These are phyloP conservation scores for Nemopilema nomurai DNA, from an alignment of 30 jellyfish, hydroid and myxozoan genomes.

Conservation along the genomic window DNA sequence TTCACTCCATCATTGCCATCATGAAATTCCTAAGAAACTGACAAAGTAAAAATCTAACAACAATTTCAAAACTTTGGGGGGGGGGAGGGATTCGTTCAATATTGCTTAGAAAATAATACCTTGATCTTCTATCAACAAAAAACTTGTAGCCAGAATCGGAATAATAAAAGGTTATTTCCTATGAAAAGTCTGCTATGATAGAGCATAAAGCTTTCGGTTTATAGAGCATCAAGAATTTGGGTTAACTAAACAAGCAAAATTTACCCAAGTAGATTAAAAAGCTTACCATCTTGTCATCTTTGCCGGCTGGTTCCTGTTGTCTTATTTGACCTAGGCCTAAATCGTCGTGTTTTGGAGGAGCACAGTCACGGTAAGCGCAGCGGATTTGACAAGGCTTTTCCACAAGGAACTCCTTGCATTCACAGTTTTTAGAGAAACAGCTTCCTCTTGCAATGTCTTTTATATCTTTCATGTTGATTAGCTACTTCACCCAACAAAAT, in stretches of 20 bases:
- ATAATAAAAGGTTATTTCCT: too few species aligned
- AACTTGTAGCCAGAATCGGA: too few species aligned
- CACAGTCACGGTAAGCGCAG: constrained; percentile 7
- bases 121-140: background rate
- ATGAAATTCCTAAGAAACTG: too few species aligned
- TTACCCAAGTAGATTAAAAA: background rate
- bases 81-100: too few species aligned
- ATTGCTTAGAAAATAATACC: too few species aligned
- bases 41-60: too few species aligned
- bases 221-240: too few species aligned
- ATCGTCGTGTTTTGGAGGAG: background rate
- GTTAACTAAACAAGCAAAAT: background rate
- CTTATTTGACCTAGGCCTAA: background rate
- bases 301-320: background rate
- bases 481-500: too few species aligned
- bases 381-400: background rate
- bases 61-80: too few species aligned
- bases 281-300: background rate
- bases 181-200: too few species aligned
- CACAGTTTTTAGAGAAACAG: background rate
- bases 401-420: background rate
- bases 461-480: background rate
- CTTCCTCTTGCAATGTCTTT: constrained; percentile 4
- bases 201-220: too few species aligned
- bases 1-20: too few species aligned